Percentiles rank a stretch among this genome's conserved stretches.
Evolutionary conservation across 2,888 invertebrate genomes (phyloP).

Genomic region (Furcula furcula): DNA sequence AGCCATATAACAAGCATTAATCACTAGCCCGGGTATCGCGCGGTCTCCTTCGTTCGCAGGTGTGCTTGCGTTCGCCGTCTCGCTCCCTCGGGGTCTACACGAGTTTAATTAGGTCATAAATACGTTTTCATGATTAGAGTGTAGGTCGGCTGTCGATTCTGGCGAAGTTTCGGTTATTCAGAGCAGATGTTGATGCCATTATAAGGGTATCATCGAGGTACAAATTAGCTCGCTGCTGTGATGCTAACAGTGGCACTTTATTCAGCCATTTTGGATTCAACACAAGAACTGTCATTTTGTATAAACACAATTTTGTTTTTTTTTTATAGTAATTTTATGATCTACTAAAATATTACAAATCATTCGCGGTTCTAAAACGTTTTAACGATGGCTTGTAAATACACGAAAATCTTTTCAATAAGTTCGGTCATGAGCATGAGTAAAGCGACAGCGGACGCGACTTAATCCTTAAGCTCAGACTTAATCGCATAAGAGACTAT

Average conservation of each 20-base stretch:
- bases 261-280: constrained; percentile 15
- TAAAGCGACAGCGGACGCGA: too few relatives aligned
- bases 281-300: too few relatives aligned
- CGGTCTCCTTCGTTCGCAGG: constrained; percentile 47
- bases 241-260: constrained; percentile 36
- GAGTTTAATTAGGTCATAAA: constrained; percentile 82
- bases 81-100: constrained; percentile 55
- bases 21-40: constrained; percentile 69
- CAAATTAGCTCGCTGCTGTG: constrained; percentile 39
- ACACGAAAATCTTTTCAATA: too few relatives aligned
- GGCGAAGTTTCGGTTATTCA: constrained; percentile 41
- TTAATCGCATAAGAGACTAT: too few relatives aligned
- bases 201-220: constrained; percentile 39
- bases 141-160: constrained; percentile 43
- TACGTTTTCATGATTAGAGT: constrained; percentile 79
- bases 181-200: constrained; percentile 58
- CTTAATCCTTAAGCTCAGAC: too few relatives aligned
- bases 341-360: too few relatives aligned
- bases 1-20: constrained; percentile 86
- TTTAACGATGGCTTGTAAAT: constrained; percentile 34
- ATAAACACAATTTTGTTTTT: too few relatives aligned
- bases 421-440: too few relatives aligned
- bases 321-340: too few relatives aligned
- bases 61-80: constrained; percentile 31
- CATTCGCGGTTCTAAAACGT: too few relatives aligned